Percentiles rank a stretch among this genome's conserved stretches.
phyloP scores from a whole-genome alignment of 2,113 vertebrate species.

The Hemiscyllium ocellatum region DNA sequence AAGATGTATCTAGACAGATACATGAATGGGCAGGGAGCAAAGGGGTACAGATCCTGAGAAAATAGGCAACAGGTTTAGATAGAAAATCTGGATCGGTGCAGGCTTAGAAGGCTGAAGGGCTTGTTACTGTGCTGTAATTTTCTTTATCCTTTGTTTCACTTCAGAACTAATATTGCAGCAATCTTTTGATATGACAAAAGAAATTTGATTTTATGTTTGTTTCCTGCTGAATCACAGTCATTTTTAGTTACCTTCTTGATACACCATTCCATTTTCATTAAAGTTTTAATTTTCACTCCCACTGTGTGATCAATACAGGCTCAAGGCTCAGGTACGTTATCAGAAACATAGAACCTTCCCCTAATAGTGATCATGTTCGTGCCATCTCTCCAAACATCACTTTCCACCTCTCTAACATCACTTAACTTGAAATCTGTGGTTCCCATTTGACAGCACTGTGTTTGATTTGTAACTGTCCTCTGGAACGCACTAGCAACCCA shows the following conservation, averaged over 20 bases:
- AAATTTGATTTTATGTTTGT: neutral
- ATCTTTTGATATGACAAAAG: neutral
- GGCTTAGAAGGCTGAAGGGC: too few relatives aligned
- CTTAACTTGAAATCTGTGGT: too few relatives aligned
- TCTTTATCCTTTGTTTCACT: too few relatives aligned
- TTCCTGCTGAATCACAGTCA: neutral
- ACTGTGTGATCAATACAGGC: neutral
- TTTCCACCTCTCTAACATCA: neutral
- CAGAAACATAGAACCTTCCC: neutral
- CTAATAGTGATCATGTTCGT: neutral
- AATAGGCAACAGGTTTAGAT: too few relatives aligned
- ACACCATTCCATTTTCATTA: neutral
- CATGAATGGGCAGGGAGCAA: too few relatives aligned
- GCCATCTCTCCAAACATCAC: neutral
- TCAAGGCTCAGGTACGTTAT: neutral
- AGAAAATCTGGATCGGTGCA: too few relatives aligned
- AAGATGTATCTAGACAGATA: too few relatives aligned
- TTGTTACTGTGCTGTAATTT: too few relatives aligned
- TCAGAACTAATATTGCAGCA: neutral
- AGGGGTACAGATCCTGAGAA: too few relatives aligned
- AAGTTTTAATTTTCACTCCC: neutral
- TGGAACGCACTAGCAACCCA: too few relatives aligned
- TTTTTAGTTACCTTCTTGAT: neutral
- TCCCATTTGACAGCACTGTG: too few relatives aligned
- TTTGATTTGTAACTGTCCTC: too few relatives aligned